These are phyloP conservation scores for Trigoniulus corallinus DNA, from an alignment of 1,140 invertebrate genomes.

Conservation along the genomic window DNA sequence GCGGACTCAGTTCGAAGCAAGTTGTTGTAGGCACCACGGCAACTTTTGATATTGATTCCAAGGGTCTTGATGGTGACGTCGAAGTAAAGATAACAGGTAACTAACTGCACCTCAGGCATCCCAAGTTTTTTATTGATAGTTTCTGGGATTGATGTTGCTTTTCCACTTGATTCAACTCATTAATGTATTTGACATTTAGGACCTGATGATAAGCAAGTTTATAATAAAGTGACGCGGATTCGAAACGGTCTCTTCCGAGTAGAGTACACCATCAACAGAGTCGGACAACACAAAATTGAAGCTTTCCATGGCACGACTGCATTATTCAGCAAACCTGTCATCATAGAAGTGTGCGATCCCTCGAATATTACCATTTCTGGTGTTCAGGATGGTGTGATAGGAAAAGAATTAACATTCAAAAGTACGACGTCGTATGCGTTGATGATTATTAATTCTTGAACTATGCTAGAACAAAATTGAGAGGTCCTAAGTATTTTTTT, in stretches of 20 bases:
- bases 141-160: too few species aligned
- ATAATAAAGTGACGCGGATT: slow-evolving; percentile 23
- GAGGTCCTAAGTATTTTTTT: slow-evolving; percentile 10
- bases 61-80: slow-evolving; percentile 27
- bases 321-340: slow-evolving; percentile 41
- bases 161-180: neutral
- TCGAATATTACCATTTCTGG: slow-evolving; percentile 57
- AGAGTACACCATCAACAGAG: slow-evolving; percentile 25
- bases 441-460: neutral
- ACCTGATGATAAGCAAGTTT: slow-evolving; percentile 38
- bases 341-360: slow-evolving; percentile 72
- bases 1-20: slow-evolving; percentile 17
- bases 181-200: slow-evolving; percentile 30
- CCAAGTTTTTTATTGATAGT: neutral
- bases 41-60: slow-evolving; percentile 39
- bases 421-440: slow-evolving; percentile 26
- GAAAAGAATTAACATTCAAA: slow-evolving; percentile 60
- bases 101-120: neutral
- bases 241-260: slow-evolving; percentile 33
- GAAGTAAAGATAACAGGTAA: slow-evolving; percentile 30
- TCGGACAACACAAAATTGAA: slow-evolving; percentile 13
- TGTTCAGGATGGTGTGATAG: slow-evolving; percentile 58
- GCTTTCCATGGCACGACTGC: slow-evolving; percentile 31
- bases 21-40: slow-evolving; percentile 35
- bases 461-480: slow-evolving; percentile 1